Evolutionary conservation across 1,140 invertebrate species (phyloP).

Genomic region (Drosophila lacertosa): DNA sequence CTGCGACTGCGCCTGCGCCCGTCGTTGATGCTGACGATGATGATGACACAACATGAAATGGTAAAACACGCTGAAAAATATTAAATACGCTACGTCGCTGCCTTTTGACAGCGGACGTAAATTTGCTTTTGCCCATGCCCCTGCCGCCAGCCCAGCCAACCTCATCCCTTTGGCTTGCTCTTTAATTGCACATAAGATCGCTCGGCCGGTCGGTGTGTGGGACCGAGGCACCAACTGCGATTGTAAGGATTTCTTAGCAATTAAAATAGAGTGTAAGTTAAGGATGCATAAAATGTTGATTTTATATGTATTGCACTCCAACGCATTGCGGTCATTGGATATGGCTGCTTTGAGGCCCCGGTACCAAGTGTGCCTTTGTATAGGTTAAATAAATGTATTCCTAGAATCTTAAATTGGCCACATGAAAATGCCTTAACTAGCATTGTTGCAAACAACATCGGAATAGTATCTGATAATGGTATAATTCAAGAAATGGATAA

Average conservation of each 20-base stretch:
- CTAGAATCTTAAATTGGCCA: conserved; percentile 25
- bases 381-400: conserved; percentile 30
- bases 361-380: background rate
- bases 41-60: conserved; percentile 84
- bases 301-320: conserved; percentile 57
- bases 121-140: conserved; percentile 72
- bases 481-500: too few relatives aligned
- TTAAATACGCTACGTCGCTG: conserved; percentile 83
- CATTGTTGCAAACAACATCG: background rate
- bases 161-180: conserved; percentile 32
- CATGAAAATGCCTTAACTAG: conserved; percentile 14
- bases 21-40: conserved; percentile 57
- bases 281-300: conserved; percentile 80
- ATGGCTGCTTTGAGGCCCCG: conserved; percentile 2
- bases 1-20: conserved; percentile 18
- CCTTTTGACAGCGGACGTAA: conserved; percentile 83
- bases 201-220: conserved; percentile 21
- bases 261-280: conserved; percentile 84
- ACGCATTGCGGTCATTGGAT: conserved; percentile 28
- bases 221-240: conserved; percentile 40
- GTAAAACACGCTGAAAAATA: conserved; percentile 83
- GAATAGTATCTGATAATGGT: too few relatives aligned
- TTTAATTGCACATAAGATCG: conserved; percentile 81
- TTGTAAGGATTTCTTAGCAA: conserved; percentile 68
- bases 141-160: background rate